phyloP scores from a whole-genome alignment of 2,888 invertebrate genomes.

The Ectobius pallidus region DNA sequence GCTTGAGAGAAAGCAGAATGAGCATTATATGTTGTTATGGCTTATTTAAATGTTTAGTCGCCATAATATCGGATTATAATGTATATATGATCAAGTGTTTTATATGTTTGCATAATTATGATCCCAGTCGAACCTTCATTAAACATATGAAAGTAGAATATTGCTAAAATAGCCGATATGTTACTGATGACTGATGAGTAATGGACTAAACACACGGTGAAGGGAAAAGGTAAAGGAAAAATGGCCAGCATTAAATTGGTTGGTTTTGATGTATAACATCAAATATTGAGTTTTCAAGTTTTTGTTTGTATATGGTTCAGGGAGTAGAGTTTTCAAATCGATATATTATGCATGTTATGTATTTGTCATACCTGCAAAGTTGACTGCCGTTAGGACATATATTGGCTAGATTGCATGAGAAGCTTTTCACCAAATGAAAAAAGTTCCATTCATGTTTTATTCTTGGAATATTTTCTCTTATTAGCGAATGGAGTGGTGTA shows the following conservation, averaged over 20 bases:
- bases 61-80: neutral
- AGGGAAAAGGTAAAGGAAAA: slow-evolving; percentile 11
- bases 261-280: slow-evolving; percentile 28
- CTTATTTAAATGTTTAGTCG: neutral
- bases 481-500: too few relatives aligned
- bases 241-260: slow-evolving; percentile 29
- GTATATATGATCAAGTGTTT: neutral
- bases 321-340: slow-evolving; percentile 25
- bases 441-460: neutral
- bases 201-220: neutral
- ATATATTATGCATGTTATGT: neutral
- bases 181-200: slow-evolving; percentile 14
- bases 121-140: neutral
- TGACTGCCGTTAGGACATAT: too few relatives aligned
- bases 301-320: slow-evolving; percentile 24
- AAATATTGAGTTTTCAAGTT: slow-evolving; percentile 32
- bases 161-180: neutral
- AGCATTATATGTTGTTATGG: too few relatives aligned
- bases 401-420: too few relatives aligned
- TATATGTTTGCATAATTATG: too few relatives aligned
- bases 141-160: neutral
- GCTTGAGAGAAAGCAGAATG: too few relatives aligned
- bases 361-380: too few relatives aligned
- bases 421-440: neutral
- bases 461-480: too few relatives aligned